A percentile compares a stretch with the other conserved stretches of the same genome.
phyloP scores from a whole-genome alignment of 2,113 vertebrate genomes.

The Neogobius melanostomus region DNA sequence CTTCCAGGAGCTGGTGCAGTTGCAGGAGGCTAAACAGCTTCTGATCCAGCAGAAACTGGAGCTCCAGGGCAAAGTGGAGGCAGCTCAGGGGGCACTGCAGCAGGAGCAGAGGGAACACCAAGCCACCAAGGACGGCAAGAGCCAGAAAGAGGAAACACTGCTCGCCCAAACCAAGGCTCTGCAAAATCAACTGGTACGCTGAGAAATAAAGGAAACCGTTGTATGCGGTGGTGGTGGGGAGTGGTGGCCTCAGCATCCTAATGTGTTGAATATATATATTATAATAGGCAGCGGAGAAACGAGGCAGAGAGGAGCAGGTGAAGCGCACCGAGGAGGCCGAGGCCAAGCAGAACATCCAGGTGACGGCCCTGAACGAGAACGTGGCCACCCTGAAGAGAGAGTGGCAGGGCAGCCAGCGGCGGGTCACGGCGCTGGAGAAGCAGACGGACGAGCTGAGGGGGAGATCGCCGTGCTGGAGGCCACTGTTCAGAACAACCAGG shows the following conservation, averaged over 20 bases:
- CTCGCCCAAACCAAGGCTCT: constrained; percentile 78
- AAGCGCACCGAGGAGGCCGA: constrained; percentile 86
- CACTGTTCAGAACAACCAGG: constrained; percentile 96
- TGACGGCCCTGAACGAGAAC: constrained; percentile 93
- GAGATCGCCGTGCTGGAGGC: constrained; percentile 97
- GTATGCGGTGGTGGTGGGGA: not conserved
- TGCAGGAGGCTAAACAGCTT: constrained; percentile 90
- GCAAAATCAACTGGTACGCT: constrained; percentile 78
- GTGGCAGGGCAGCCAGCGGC: constrained; percentile 91
- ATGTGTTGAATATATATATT: not conserved
- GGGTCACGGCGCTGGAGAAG: constrained; percentile 92
- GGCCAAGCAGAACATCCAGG: constrained; percentile 84
- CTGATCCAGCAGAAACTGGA: constrained; percentile 97
- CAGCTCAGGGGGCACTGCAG: constrained; percentile 73
- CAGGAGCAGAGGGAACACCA: constrained; percentile 85
- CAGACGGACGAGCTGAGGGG: constrained; percentile 91
- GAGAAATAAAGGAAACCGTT: not conserved
- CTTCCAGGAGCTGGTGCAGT: constrained; percentile 82
- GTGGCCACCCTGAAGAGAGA: constrained; percentile 94
- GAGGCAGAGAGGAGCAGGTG: constrained; percentile 82
- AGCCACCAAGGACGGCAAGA: constrained; percentile 77
- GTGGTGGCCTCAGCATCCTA: too few species aligned
- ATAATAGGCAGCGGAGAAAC: constrained; percentile 81
- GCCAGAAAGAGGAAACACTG: constrained; percentile 82
- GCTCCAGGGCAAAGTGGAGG: constrained; percentile 84